A percentile compares a stretch with the other conserved stretches of the same genome.
These are phyloP conservation scores for Cirrhinus mrigala DNA, from an alignment of 2,797 vertebrate genomes.

Conservation along the genomic window DNA sequence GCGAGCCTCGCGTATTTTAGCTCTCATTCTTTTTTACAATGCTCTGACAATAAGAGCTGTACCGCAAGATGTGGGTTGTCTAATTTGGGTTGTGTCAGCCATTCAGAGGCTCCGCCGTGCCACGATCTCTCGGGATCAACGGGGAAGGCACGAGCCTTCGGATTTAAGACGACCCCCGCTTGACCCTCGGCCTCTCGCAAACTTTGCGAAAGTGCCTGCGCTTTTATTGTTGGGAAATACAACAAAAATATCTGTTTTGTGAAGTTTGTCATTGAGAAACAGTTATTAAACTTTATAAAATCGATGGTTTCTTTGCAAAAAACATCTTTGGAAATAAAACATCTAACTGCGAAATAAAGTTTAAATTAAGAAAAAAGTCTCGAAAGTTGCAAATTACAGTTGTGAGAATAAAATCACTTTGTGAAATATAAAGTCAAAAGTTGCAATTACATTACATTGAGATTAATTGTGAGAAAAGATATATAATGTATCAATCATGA, in stretches of 20 bases:
- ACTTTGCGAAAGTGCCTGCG: conserved; percentile 24
- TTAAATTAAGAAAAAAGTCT: too few relatives aligned
- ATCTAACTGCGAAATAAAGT: neutral
- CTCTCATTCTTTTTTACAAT: conserved; percentile 84
- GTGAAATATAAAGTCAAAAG: neutral
- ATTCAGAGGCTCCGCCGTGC: conserved; percentile 82
- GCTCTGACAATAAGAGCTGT: conserved; percentile 84
- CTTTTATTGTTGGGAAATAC: conserved; percentile 29
- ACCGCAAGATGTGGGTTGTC: conserved; percentile 81
- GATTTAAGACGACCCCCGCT: conserved; percentile 82
- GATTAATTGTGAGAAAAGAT: neutral
- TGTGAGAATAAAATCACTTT: neutral
- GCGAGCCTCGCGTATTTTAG: conserved; percentile 87
- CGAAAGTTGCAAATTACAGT: neutral
- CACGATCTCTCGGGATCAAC: conserved; percentile 79
- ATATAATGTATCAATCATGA: too few relatives aligned
- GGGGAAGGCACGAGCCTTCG: conserved; percentile 82
- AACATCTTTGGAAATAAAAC: neutral
- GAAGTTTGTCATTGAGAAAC: conserved; percentile 7
- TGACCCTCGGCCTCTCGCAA: conserved; percentile 41
- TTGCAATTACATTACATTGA: neutral
- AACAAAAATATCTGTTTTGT: neutral
- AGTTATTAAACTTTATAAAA: neutral
- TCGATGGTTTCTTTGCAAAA: neutral
- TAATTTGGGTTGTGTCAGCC: conserved; percentile 81